Percentiles rank a stretch among this genome's conserved stretches.
phyloP scores from a whole-genome alignment of 1,140 invertebrate genomes.

The Danaus melanippus region DNA sequence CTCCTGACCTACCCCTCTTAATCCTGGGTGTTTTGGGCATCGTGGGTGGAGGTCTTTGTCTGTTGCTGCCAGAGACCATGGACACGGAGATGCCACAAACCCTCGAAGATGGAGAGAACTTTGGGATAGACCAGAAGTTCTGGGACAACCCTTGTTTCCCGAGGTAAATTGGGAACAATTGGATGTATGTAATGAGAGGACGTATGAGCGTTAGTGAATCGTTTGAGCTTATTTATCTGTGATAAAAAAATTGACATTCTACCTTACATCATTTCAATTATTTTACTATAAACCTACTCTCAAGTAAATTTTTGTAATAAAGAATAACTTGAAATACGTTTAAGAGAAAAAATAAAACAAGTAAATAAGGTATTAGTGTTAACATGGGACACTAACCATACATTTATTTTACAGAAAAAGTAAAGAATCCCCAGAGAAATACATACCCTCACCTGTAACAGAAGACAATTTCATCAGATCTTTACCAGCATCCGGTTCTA shows the following conservation, averaged over 20 bases:
- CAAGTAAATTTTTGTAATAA: no score
- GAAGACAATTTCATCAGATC: conserved; percentile 44
- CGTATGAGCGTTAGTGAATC: no score
- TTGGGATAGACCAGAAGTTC: conserved; percentile 83
- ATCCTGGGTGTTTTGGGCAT: conserved; percentile 83
- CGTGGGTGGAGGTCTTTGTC: conserved; percentile 78
- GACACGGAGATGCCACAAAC: conserved; percentile 87
- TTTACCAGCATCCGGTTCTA: conserved; percentile 44
- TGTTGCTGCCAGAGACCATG: conserved; percentile 88
- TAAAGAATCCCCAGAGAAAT: conserved; percentile 37
- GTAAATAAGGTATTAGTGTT: no score
- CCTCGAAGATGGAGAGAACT: conserved; percentile 86
- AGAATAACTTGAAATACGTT: no score
- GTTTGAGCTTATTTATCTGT: no score
- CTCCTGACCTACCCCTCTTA: conserved; percentile 79
- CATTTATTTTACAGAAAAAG: conserved; percentile 18
- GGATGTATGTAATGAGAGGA: no score
- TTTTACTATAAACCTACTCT: no score
- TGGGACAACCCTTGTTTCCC: conserved; percentile 85
- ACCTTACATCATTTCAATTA: no score
- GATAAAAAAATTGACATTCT: no score
- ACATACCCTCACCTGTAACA: conserved; percentile 31
- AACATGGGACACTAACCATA: no score
- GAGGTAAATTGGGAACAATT: conserved; percentile 50
- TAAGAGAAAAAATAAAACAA: no score